Base-by-base conservation (phyloP, 2,888 invertebrate species). In the Eupithecia pulchellata region DNA sequence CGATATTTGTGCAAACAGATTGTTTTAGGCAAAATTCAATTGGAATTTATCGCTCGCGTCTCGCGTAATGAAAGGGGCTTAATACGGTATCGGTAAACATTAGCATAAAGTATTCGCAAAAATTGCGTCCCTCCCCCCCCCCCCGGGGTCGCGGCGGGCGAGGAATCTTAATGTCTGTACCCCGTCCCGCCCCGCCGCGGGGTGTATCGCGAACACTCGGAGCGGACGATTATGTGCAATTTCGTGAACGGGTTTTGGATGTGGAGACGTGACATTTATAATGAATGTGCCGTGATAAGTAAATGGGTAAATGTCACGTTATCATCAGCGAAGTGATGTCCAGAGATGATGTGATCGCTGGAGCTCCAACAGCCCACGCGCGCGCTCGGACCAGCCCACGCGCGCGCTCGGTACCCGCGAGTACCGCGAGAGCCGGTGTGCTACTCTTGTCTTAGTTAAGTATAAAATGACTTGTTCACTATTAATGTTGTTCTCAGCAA, bases 51-150 rank as follows among this genome's bases (percentile, higher is more conserved):
- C 81, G 81, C 77, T 78, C 68, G 78, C 83, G 81, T 75, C 77
- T 77, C 73, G 71, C 83, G 84, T 89, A 87, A 89, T 89, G 86
- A 88, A 88, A 86, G 84, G 82, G 86, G 84, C 85, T 84, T 84
- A 85, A 84, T 84, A 82, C 84, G 82, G 84, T 85, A 86, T 88
- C 83, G 83, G 85, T 86, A 87, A 89, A 89, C 84, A 89, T 90
- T 89, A 87, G 86, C 87, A 89, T 89, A 87, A 89, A 88, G 88
- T 86, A 84, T 87, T 86, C 79, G 84, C 84, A 88, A 90, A 90
- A 89, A 89, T 89, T 88, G 87, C 87, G 84, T 84, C 80, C 82
- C 79, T 52, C 74, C 79, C 79, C 75, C 62, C 65, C 68, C 65
- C 69, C 73, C 67, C 83, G 78, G 80, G 79, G 81, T 79, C 75